Conservation (phyloP, 1,140 invertebrate genomes). For the Drosophila erecta region DNA sequence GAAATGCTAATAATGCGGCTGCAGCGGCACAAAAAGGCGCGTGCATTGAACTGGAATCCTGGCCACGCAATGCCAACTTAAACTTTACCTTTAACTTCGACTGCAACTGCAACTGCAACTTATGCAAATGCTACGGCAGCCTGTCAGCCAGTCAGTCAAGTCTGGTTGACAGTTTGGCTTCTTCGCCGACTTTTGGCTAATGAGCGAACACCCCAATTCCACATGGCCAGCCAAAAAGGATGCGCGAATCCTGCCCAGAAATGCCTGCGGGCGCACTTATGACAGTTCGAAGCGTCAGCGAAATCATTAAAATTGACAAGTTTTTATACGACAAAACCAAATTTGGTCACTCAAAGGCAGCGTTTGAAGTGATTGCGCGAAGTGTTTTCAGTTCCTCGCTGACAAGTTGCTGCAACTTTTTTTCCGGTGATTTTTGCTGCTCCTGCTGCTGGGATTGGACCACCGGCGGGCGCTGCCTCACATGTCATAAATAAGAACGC, state of each 20-base stretch:
- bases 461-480: constrained; percentile 74
- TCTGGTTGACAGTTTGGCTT: constrained; percentile 36
- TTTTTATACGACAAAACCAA: constrained; percentile 79
- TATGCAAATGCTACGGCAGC: constrained; percentile 60
- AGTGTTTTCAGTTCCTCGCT: constrained; percentile 36
- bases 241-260: constrained; percentile 37
- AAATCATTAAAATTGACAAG: constrained; percentile 84
- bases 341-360: constrained; percentile 76
- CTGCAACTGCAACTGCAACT: constrained; percentile 55
- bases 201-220: constrained; percentile 51
- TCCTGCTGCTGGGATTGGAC: constrained; percentile 30
- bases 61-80: constrained; percentile 57
- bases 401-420: constrained; percentile 52
- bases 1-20: constrained; percentile 79
- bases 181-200: constrained; percentile 40
- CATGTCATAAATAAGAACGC: constrained; percentile 85
- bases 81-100: constrained; percentile 31
- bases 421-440: constrained; percentile 9
- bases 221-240: constrained; percentile 10
- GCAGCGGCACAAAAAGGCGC: constrained; percentile 61
- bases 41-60: constrained; percentile 73
- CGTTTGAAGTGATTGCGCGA: constrained; percentile 65
- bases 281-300: constrained; percentile 84
- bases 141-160: constrained; percentile 54
- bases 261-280: constrained; percentile 80